Conservation (phyloP, 2,113 vertebrate species). For the Lamprologus ornatipinnis region DNA sequence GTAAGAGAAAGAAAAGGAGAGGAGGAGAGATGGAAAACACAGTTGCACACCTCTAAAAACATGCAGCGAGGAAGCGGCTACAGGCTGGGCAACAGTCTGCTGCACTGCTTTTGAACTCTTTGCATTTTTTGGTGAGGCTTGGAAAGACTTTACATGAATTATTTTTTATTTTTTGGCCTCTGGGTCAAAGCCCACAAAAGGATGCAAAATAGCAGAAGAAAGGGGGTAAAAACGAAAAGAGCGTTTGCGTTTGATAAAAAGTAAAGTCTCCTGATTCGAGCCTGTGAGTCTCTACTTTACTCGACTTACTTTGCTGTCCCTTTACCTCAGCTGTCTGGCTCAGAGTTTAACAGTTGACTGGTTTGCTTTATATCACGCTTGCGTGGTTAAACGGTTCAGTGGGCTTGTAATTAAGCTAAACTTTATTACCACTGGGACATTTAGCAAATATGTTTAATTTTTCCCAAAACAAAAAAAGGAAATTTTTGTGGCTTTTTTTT, state of each 20-base stretch:
- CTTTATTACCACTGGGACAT: constrained; percentile 40
- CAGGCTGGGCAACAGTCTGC: background rate
- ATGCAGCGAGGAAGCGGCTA: background rate
- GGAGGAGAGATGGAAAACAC: background rate
- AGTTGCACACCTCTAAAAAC: constrained; percentile 25
- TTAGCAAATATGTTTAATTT: constrained; percentile 14
- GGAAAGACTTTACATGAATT: constrained; percentile 15
- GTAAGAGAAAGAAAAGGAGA: background rate
- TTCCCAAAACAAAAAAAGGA: background rate
- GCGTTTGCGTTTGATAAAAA: constrained; percentile 8
- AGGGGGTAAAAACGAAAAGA: background rate
- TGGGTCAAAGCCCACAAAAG: background rate
- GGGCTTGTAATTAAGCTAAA: constrained; percentile 28
- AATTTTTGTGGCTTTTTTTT: background rate
- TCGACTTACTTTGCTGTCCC: constrained; percentile 12
- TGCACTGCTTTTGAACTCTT: constrained; percentile 31
- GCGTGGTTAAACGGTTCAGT: constrained; percentile 6
- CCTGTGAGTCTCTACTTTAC: background rate
- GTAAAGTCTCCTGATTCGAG: background rate
- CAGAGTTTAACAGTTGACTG: constrained; percentile 33
- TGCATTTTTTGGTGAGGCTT: background rate
- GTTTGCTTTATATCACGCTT: constrained; percentile 15
- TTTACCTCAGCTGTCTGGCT: constrained; percentile 34
- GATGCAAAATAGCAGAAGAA: background rate
- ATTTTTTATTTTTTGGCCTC: background rate